Conservation (phyloP, 1,140 invertebrate genomes). For the Melanaphis sacchari region DNA sequence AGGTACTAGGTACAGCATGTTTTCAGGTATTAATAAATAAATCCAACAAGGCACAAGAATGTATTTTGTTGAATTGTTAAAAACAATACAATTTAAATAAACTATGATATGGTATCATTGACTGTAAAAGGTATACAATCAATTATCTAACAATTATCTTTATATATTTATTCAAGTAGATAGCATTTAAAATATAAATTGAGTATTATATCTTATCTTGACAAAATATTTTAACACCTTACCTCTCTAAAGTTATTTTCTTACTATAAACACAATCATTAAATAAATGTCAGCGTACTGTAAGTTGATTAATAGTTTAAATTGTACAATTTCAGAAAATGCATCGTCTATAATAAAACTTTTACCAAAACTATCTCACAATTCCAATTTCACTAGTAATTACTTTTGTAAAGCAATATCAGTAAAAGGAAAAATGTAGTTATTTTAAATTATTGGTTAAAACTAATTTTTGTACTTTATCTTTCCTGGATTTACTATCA, state of each 20-base stretch:
- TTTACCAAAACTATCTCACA: background rate
- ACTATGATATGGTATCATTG: background rate
- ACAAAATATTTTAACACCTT: background rate
- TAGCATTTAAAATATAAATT: background rate
- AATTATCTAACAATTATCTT: too few relatives aligned
- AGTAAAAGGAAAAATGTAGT: background rate
- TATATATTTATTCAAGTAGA: background rate
- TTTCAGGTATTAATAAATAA: background rate
- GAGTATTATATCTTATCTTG: background rate
- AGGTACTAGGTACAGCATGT: background rate
- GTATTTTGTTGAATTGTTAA: background rate
- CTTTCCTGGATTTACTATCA: background rate
- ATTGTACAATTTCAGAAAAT: background rate
- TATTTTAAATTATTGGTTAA: background rate
- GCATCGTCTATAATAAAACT: background rate
- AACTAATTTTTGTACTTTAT: background rate
- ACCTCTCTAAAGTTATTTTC: background rate
- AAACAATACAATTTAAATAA: background rate
- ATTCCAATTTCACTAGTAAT: slow-evolving; percentile 2
- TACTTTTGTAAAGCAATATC: slow-evolving; percentile 5
- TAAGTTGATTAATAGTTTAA: background rate
- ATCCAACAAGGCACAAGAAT: background rate
- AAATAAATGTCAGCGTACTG: background rate
- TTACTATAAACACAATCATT: background rate
- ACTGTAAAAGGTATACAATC: background rate